These are phyloP conservation scores for Grantiella picta DNA, from an alignment of 2,113 vertebrate genomes.

Conservation along the genomic window DNA sequence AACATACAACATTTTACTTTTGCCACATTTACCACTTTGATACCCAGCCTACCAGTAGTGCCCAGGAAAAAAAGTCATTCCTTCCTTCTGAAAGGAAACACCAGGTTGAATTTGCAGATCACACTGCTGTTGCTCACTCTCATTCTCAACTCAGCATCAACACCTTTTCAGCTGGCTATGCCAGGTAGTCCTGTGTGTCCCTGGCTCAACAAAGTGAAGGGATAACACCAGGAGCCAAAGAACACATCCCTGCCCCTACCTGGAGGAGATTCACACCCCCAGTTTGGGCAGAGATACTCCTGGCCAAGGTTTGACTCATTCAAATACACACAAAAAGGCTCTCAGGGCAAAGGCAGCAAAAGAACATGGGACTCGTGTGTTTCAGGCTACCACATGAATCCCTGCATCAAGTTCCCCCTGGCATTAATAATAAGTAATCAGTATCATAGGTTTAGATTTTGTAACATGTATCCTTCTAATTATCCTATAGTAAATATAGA, in stretches of 20 bases:
- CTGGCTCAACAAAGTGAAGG: background rate
- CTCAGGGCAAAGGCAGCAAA: background rate
- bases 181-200: background rate
- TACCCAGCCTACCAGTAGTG: background rate
- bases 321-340: background rate
- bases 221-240: background rate
- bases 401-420: background rate
- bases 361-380: background rate
- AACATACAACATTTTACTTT: background rate
- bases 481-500: background rate
- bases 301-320: background rate
- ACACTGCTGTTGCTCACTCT: background rate
- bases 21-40: background rate
- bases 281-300: background rate
- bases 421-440: background rate
- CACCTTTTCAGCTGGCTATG: background rate
- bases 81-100: background rate
- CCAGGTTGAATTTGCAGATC: background rate
- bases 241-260: background rate
- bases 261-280: rapidly evolving
- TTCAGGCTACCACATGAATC: background rate
- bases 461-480: background rate
- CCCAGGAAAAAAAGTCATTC: background rate
- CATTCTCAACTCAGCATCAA: background rate
- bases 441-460: background rate